Conservation (phyloP, 1,140 invertebrate genomes). For the Platyscapa corneri region DNA sequence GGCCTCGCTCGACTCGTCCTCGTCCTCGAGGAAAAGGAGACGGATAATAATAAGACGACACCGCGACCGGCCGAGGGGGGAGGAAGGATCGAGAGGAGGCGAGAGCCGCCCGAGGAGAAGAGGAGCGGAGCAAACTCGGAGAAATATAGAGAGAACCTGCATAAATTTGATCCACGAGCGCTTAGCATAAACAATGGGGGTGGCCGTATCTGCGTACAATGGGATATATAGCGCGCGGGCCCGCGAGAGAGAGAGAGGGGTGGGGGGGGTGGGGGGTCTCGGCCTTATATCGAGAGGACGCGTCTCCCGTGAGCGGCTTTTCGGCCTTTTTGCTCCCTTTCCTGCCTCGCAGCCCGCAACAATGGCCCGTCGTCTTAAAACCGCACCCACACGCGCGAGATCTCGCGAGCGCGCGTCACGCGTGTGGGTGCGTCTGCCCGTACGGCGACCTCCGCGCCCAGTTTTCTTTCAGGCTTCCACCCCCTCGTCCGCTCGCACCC, state of each 20-base stretch:
- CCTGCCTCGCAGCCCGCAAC: constrained; percentile 32
- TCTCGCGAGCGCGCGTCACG: not conserved
- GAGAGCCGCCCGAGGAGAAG: not conserved
- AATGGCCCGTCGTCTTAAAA: constrained; percentile 30
- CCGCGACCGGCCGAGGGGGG: too few species aligned
- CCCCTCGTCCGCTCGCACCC: too few species aligned
- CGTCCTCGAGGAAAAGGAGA: not conserved
- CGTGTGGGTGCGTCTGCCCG: not conserved
- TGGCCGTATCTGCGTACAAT: constrained; percentile 54
- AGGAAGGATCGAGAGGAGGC: not conserved
- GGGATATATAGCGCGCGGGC: constrained; percentile 19
- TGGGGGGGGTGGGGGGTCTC: not conserved
- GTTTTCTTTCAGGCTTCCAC: not conserved
- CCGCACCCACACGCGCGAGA: constrained; percentile 46
- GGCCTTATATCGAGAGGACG: constrained; percentile 25
- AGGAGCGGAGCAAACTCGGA: constrained; percentile 26
- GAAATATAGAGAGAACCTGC: constrained; percentile 54
- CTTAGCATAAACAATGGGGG: constrained; percentile 58
- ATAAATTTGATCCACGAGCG: constrained; percentile 59
- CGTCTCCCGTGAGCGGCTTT: not conserved
- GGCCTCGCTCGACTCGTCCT: not conserved
- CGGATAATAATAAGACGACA: constrained; percentile 15
- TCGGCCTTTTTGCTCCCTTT: constrained; percentile 42
- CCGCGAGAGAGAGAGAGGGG: not conserved
- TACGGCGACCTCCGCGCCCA: too few species aligned